phyloP scores from a whole-genome alignment of 2,113 vertebrate genomes.

The Balaeniceps rex region DNA sequence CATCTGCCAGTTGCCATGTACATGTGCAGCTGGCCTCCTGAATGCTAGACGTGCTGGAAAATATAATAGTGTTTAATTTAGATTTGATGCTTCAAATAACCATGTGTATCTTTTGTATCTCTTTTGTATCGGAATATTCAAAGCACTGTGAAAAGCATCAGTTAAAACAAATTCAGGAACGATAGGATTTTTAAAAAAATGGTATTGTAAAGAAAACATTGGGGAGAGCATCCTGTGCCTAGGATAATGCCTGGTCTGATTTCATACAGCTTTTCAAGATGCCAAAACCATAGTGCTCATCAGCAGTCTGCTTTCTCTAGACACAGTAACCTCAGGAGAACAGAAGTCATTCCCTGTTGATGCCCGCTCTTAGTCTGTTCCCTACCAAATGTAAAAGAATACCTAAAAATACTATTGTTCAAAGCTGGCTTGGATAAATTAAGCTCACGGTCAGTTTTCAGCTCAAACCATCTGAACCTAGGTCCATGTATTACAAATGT shows the following conservation, averaged over 20 bases:
- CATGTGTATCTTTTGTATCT: accelerated
- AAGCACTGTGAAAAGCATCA: neutral
- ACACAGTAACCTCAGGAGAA: neutral
- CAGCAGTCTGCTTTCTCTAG: neutral
- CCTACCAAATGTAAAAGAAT: neutral
- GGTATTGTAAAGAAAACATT: neutral
- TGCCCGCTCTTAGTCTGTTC: neutral
- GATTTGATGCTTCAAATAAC: neutral
- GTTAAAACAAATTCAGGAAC: neutral
- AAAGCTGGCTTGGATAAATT: neutral
- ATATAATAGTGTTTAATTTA: neutral
- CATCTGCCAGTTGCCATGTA: neutral
- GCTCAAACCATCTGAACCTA: neutral
- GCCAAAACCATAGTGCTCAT: neutral
- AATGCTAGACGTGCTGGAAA: neutral
- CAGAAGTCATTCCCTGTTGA: neutral
- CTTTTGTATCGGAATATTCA: neutral
- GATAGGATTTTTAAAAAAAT: accelerated
- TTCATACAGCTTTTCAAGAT: neutral
- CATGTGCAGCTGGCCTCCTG: neutral
- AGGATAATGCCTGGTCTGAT: neutral
- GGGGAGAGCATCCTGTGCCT: neutral
- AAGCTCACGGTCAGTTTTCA: neutral
- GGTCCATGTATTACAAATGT: neutral
- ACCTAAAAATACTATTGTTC: neutral